These are phyloP conservation scores for Botia kubotai DNA, from an alignment of 2,797 vertebrate species.

Conservation along the genomic window DNA sequence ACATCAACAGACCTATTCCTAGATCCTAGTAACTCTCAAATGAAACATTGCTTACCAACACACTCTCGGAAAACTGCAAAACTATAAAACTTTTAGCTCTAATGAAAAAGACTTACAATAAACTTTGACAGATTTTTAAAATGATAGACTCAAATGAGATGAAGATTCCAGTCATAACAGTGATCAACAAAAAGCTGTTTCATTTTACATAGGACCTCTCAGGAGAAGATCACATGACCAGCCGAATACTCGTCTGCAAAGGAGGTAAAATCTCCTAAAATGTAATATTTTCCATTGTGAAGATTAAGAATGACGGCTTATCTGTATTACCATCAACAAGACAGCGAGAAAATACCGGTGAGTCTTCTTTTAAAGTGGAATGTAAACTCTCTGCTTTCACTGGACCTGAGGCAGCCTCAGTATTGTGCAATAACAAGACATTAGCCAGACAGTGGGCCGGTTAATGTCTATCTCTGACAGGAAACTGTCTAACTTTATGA, in stretches of 20 bases:
- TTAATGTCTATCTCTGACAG: constrained; percentile 39
- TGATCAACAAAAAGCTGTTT: too few relatives aligned
- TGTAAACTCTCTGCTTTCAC: neutral
- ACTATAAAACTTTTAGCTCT: too few relatives aligned
- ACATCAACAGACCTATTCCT: neutral
- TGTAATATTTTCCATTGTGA: too few relatives aligned
- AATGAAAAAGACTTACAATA: too few relatives aligned
- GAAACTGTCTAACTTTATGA: constrained; percentile 35
- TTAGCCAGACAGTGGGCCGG: constrained; percentile 3
- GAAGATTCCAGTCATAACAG: too few relatives aligned
- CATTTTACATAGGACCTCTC: too few relatives aligned
- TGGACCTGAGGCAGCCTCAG: neutral
- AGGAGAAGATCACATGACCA: neutral
- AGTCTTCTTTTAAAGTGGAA: neutral
- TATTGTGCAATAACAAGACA: too few relatives aligned
- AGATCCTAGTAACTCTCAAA: constrained; percentile 14
- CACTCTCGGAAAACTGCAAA: neutral
- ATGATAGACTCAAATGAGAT: too few relatives aligned
- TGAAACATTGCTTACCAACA: neutral
- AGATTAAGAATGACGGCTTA: too few relatives aligned
- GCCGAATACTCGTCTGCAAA: neutral
- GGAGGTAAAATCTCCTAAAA: neutral
- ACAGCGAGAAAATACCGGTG: too few relatives aligned
- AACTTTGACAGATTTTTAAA: too few relatives aligned
- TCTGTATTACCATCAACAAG: too few relatives aligned